phyloP scores from a whole-genome alignment of 2,888 invertebrate species.

The Ornithoptera alexandrae region DNA sequence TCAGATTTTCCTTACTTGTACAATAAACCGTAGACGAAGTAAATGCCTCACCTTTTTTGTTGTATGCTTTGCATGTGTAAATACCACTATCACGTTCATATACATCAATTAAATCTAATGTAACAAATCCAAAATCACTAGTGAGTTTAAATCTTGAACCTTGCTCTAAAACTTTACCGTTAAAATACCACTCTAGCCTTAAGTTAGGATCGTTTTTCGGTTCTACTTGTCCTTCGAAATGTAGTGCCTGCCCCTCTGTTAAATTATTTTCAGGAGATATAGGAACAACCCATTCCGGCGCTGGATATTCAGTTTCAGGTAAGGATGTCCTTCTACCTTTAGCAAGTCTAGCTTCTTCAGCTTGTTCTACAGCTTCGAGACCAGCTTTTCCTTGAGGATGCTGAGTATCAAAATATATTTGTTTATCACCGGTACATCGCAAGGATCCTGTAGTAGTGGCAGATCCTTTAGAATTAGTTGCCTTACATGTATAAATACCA shows the following conservation, averaged over 20 bases:
- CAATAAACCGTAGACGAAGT: slow-evolving; percentile 94
- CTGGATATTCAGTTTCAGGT: slow-evolving; percentile 88
- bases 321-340: slow-evolving; percentile 84
- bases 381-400: slow-evolving; percentile 97
- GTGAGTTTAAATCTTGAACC: slow-evolving; percentile 95
- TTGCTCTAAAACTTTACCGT: slow-evolving; percentile 91
- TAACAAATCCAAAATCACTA: slow-evolving; percentile 97
- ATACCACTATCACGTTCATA: slow-evolving; percentile 96
- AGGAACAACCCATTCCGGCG: slow-evolving; percentile 92
- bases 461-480: slow-evolving; percentile 91
- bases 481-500: slow-evolving; percentile 94
- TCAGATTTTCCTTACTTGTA: slow-evolving; percentile 88
- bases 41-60: slow-evolving; percentile 93
- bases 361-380: slow-evolving; percentile 92
- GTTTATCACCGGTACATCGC: slow-evolving; percentile 89
- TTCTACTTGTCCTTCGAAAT: slow-evolving; percentile 96
- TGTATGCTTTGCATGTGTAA: slow-evolving; percentile 94
- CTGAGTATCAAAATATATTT: slow-evolving; percentile 93
- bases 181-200: slow-evolving; percentile 96
- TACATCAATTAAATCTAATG: slow-evolving; percentile 93
- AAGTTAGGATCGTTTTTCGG: slow-evolving; percentile 95
- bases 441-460: slow-evolving; percentile 95
- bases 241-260: slow-evolving; percentile 90
- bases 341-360: slow-evolving; percentile 90
- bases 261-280: slow-evolving; percentile 89